Evolutionary conservation across 2,113 vertebrate species (phyloP).

Genomic region (Chaetodon trifascialis): DNA sequence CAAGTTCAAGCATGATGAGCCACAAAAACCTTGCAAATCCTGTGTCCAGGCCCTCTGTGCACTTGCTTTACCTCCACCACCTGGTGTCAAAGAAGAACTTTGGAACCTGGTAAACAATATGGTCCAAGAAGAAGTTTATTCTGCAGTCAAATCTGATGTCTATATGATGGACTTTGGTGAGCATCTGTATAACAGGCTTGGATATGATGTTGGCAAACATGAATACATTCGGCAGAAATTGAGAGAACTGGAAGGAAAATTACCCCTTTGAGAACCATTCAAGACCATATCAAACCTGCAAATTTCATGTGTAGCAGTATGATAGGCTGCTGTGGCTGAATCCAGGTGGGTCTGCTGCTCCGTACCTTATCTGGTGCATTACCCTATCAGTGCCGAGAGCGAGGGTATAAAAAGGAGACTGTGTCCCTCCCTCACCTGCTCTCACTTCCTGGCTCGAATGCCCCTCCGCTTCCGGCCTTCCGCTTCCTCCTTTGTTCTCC

Average conservation of each 20-base stretch:
- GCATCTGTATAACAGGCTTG: slow-evolving; percentile 37
- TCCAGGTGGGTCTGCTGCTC: no score
- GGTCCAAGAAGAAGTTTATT: slow-evolving; percentile 39
- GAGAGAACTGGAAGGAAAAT: slow-evolving; percentile 47
- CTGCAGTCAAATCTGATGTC: slow-evolving; percentile 41
- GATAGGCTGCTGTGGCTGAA: no score
- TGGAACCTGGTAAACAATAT: slow-evolving; percentile 50
- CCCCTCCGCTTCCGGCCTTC: no score
- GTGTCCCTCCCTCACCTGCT: no score
- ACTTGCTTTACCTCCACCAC: slow-evolving; percentile 19
- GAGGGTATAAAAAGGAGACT: no score
- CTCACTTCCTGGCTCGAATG: no score
- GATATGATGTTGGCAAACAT: slow-evolving; percentile 46
- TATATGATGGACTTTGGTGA: slow-evolving; percentile 54
- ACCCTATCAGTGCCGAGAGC: no score
- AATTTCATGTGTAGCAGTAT: no score
- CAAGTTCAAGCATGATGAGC: no score
- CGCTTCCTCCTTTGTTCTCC: no score
- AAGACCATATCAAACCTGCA: not conserved
- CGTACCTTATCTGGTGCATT: no score
- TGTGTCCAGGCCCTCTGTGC: slow-evolving; percentile 36
- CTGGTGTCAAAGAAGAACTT: slow-evolving; percentile 15
- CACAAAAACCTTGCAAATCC: no score
- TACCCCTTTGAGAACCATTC: not conserved
- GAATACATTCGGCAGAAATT: slow-evolving; percentile 54